Evolutionary conservation across 1,140 invertebrate genomes (phyloP).

Genomic region (Drosophila mojavensis): DNA sequence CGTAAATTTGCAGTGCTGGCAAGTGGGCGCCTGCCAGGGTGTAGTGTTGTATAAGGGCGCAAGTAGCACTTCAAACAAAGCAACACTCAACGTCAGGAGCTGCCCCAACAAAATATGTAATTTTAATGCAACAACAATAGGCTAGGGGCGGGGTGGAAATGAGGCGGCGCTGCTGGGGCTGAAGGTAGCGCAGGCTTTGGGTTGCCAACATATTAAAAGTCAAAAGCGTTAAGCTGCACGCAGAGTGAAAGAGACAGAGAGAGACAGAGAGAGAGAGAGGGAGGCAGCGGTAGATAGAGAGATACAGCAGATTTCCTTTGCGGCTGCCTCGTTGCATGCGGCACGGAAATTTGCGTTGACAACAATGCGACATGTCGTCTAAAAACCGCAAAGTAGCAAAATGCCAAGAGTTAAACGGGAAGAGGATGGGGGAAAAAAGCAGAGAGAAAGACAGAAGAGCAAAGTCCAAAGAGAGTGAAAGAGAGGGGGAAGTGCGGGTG

Average conservation of each 20-base stretch:
- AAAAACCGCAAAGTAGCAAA: constrained; percentile 49
- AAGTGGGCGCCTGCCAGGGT: background rate
- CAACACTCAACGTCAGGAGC: constrained; percentile 69
- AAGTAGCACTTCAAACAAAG: constrained; percentile 79
- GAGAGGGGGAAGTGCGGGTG: background rate
- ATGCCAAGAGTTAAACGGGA: constrained; percentile 25
- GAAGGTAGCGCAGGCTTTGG: constrained; percentile 48
- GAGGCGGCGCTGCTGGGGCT: background rate
- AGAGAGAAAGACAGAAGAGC: background rate
- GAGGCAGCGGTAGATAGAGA: background rate
- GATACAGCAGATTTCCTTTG: background rate
- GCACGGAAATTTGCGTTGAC: constrained; percentile 70
- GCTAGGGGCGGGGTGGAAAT: background rate
- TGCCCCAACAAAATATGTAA: constrained; percentile 71
- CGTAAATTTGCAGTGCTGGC: constrained; percentile 65
- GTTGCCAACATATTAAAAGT: constrained; percentile 78
- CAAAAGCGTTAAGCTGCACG: constrained; percentile 69
- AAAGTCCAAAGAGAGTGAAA: background rate
- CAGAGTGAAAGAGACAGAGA: background rate
- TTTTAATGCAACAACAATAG: constrained; percentile 67
- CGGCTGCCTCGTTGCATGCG: constrained; percentile 66
- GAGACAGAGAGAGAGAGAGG: background rate
- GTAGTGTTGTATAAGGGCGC: constrained; percentile 20
- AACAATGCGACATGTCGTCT: constrained; percentile 66
- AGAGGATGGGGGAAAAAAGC: background rate